Base-by-base conservation (phyloP, 2,888 invertebrate genomes). In the Chrysolina haemoptera region DNA sequence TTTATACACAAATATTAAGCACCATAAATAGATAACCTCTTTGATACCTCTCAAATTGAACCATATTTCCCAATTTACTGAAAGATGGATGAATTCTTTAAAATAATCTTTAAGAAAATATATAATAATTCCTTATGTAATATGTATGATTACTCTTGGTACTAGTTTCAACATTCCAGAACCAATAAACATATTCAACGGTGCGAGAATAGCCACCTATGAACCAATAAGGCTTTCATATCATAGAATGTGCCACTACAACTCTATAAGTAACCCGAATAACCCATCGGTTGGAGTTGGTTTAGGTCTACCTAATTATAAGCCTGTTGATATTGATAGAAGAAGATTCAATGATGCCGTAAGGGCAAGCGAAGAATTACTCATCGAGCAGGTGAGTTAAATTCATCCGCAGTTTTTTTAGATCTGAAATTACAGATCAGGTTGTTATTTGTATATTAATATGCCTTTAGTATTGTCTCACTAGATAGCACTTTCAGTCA, bases 181-280 rank as follows among this genome's bases (percentile, higher is more conserved):
- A 82, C 96, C 96, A 27, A 96, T 96, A 73, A 96, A 96, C 86
- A 95, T 94, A 71, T 96, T 96, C 85, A 95, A 95, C 85, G 92
- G 94, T 46, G 90, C 93, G 77, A 93, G 93, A 83, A 92, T 93
- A 84, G 93, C 93, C 80, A 93, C 93, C 74, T 93, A 94, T 86
- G 93, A 93, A 80, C 95, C 95, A 0, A 93, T 97, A 80, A 90
- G 96, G 72, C 89, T 97, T 70, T 95, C 95, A 78, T 97, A 97
- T 88, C 96, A 97, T 86, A 91, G 94, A 81, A 94, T 94, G 84
- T 93, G 94, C 71, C 96, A 97, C 88, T 97, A 97, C 85, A 97
- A 97, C 88, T 95, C 95, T 63, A 93, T 97, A 77, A 92, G 96
- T 66, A 94, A 96, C 88, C 96, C 96, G 0, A 94, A 93, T 83